A percentile compares a stretch with the other conserved stretches of the same genome.
Evolutionary conservation across 2,113 vertebrate genomes (phyloP).

Genomic region (Leucopsar rothschildi): DNA sequence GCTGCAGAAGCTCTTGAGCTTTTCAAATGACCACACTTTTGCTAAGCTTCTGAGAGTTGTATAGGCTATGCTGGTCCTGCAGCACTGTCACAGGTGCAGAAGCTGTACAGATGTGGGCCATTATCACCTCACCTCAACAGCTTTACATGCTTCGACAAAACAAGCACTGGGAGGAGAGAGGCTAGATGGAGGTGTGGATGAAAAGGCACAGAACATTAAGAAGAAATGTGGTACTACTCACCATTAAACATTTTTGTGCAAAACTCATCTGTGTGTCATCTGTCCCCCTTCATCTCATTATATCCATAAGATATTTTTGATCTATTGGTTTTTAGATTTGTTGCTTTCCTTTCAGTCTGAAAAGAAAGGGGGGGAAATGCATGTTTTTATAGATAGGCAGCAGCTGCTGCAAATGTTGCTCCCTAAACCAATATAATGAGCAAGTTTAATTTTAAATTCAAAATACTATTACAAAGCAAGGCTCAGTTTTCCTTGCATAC

Average conservation of each 20-base stretch:
- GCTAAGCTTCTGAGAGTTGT: neutral
- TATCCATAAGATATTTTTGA: neutral
- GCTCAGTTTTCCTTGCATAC: neutral
- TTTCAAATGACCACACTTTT: neutral
- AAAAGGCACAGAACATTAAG: neutral
- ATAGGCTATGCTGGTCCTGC: neutral
- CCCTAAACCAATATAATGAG: neutral
- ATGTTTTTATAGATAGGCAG: neutral
- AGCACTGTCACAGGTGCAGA: neutral
- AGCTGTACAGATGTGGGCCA: fast-evolving
- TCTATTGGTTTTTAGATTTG: neutral
- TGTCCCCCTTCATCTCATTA: neutral
- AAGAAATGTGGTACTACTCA: neutral
- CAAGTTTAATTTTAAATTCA: neutral
- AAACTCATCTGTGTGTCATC: neutral
- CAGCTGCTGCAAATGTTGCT: neutral
- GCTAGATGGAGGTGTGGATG: neutral
- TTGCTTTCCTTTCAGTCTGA: neutral
- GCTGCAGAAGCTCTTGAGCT: neutral
- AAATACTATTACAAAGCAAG: neutral
- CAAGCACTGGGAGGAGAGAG: neutral
- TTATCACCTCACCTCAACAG: neutral
- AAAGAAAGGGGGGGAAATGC: neutral
- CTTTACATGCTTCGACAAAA: neutral
- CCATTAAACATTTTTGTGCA: neutral